Evolutionary conservation across 35 echinoderm and acorn worm species (phyloP).

Genomic region (Amphiura filiformis): DNA sequence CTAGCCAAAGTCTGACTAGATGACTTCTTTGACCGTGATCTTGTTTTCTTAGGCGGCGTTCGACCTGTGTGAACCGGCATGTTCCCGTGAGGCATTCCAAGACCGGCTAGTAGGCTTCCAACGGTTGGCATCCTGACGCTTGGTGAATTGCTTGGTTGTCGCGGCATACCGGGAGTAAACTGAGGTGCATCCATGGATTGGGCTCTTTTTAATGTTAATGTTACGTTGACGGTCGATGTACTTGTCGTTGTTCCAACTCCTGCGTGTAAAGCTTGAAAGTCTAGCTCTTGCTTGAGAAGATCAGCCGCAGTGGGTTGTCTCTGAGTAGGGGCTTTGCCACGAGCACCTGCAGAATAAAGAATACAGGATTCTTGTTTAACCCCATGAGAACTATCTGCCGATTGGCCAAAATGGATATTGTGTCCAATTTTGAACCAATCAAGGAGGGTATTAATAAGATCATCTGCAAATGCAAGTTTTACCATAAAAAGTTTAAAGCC

Average conservation of each 20-base stretch:
- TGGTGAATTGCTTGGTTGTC: neutral
- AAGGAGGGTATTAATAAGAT: too few species aligned
- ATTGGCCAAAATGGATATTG: too few species aligned
- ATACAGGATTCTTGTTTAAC: neutral
- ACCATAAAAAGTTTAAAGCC: too few species aligned
- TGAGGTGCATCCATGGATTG: neutral
- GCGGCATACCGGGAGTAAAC: neutral
- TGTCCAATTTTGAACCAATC: too few species aligned
- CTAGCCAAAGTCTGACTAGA: slow-evolving; percentile 5
- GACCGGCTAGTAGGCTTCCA: slow-evolving; percentile 2
- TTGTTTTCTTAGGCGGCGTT: neutral
- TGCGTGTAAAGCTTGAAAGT: neutral
- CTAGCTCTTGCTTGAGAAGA: neutral
- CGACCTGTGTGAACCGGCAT: neutral
- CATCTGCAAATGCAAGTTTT: too few species aligned
- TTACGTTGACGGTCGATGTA: slow-evolving; percentile 20
- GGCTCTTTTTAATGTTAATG: slow-evolving; percentile 18
- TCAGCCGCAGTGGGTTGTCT: slow-evolving; percentile 1
- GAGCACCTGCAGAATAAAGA: too few species aligned
- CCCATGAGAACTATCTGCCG: too few species aligned
- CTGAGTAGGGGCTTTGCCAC: neutral
- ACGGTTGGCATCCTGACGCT: neutral
- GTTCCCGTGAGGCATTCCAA: neutral
- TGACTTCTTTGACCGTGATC: slow-evolving; percentile 14
- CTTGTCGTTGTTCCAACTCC: neutral